Conservation (phyloP, 2,888 invertebrate genomes). For the Mimachlamys varia region DNA sequence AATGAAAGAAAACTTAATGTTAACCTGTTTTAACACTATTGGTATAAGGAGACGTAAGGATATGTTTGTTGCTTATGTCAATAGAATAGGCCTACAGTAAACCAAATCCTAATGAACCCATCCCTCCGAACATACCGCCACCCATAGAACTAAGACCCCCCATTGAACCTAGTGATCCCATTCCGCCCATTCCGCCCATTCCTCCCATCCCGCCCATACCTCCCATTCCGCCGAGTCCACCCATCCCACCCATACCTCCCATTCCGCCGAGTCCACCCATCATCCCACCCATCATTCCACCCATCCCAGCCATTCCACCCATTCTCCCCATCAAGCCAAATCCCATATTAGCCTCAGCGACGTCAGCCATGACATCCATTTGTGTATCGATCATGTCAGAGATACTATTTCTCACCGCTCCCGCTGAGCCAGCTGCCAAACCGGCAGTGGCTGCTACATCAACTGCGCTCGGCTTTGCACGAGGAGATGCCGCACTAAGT, state of each 20-base stretch:
- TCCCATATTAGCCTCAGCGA: constrained; percentile 42
- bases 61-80: too few relatives aligned
- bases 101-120: not conserved
- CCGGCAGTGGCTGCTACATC: constrained; percentile 42
- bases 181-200: constrained; percentile 1
- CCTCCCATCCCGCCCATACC: not conserved
- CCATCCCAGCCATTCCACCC: constrained; percentile 37
- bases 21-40: too few relatives aligned
- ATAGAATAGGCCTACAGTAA: not conserved
- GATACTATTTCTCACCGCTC: constrained; percentile 37
- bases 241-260: not conserved
- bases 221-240: not conserved
- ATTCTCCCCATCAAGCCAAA: constrained; percentile 40
- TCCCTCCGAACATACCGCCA: constrained; percentile 25
- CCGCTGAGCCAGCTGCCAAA: constrained; percentile 37
- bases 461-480: not conserved
- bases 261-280: not conserved
- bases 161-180: not conserved
- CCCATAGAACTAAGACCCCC: constrained; percentile 22
- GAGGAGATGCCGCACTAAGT: constrained; percentile 40
- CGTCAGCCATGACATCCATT: constrained; percentile 39
- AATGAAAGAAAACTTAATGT: too few relatives aligned
- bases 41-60: too few relatives aligned
- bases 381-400: constrained; percentile 38
- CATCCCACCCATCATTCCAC: constrained; percentile 42